A percentile compares a stretch with the other conserved stretches of the same genome.
phyloP scores from a whole-genome alignment of 1,140 invertebrate species.

The Cotesia typhae region DNA sequence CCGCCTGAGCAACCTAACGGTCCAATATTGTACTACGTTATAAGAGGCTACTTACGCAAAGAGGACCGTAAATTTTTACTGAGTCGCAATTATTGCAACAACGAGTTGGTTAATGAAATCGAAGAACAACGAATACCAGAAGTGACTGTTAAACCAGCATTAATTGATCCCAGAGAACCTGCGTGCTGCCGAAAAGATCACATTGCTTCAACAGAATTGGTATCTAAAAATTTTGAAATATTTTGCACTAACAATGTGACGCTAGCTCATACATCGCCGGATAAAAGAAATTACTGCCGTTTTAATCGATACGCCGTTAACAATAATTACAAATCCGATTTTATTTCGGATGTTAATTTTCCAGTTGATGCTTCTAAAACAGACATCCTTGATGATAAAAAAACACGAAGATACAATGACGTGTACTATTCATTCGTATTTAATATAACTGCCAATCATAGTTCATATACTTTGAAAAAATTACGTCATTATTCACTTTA shows the following conservation, averaged over 20 bases:
- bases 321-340: background rate
- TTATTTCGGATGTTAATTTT: background rate
- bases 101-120: conserved; percentile 41
- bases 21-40: conserved; percentile 71
- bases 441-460: conserved; percentile 47
- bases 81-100: conserved; percentile 69
- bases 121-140: conserved; percentile 34
- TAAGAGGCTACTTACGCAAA: conserved; percentile 60
- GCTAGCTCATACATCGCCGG: conserved; percentile 42
- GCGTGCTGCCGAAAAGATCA: conserved; percentile 48
- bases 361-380: background rate
- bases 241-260: conserved; percentile 49
- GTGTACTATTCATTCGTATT: conserved; percentile 42
- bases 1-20: conserved; percentile 73
- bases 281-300: conserved; percentile 48
- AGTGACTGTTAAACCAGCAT: conserved; percentile 38
- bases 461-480: conserved; percentile 49
- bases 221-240: conserved; percentile 48
- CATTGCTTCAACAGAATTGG: background rate
- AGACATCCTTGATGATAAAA: conserved; percentile 31
- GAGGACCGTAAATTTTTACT: conserved; percentile 62
- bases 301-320: background rate
- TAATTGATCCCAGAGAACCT: background rate
- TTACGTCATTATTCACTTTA: conserved; percentile 65
- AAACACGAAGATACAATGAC: conserved; percentile 32